Base-by-base conservation (phyloP, 2,888 invertebrate genomes). In the Limnephilus marmoratus region DNA sequence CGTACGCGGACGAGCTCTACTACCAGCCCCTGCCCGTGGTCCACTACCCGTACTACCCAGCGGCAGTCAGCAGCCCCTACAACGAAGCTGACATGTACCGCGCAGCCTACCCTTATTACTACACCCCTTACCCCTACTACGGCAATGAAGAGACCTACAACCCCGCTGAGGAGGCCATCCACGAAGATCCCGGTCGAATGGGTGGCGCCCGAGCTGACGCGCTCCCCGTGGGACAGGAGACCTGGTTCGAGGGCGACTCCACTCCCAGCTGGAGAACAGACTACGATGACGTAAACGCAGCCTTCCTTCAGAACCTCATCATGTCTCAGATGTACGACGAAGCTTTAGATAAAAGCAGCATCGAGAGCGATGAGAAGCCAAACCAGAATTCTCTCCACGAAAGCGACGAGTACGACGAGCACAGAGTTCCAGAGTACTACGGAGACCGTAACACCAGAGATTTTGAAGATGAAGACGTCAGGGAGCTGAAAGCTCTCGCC, bases 241-340 rank as follows among this genome's bases (percentile, higher is more conserved):
- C 97, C 29, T 97, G 97, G 96, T 97, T 96, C 94, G 97, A 97
- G 94, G 96, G 96, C 93, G 97, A 97, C 93, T 94, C 95, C 90
- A 94, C 95, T 93, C 95, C 95, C 91, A 95, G 95, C 93, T 96
- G 95, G 96, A 94, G 95, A 91, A 96, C 95, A 94, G 95, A 96
- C 93, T 95, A 95, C 85, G 96, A 96, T 95, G 96, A 95, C 95
- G 96, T 96, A 94, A 97, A 97, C 94, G 97, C 97, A 91, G 97
- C 97, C 89, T 97, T 97, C 94, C 95, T 97, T 91, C 97, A 97
- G 94, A 97, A 97, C 94, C 95, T 97, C 93, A 97, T 97, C 94
- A 96, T 97, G 93, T 96, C 97, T 2, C 97, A 97, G 95, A 97
- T 97, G 96, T 97, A 97, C 94, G 96, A 96, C 94, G 96, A 97